Evolutionary conservation across 2,113 vertebrate genomes (phyloP).

Genomic region (Peromyscus polionotus): DNA sequence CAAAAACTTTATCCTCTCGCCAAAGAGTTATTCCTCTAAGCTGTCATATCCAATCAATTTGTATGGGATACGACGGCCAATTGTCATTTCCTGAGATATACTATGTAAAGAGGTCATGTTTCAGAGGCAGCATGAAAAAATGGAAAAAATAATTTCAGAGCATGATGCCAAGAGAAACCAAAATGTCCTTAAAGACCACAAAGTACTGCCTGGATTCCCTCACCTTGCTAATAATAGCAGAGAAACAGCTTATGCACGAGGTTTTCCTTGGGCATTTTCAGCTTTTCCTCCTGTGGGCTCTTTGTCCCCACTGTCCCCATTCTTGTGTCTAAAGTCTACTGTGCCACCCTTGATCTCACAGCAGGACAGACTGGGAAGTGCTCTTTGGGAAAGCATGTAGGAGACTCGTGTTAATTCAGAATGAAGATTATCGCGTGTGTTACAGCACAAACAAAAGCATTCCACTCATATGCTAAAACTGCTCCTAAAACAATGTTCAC

Average conservation of each 20-base stretch:
- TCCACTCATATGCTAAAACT: neutral
- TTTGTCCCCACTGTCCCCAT: neutral
- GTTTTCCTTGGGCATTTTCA: conserved; percentile 44
- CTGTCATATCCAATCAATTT: conserved; percentile 82
- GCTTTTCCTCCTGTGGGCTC: neutral
- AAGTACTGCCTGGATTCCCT: neutral
- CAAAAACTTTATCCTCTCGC: conserved; percentile 64
- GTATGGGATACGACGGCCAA: conserved; percentile 76
- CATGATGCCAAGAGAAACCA: conserved; percentile 39
- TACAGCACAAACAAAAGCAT: neutral
- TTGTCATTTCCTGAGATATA: conserved; percentile 83
- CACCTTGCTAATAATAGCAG: conserved; percentile 34
- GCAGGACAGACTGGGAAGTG: neutral
- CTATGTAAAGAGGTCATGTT: conserved; percentile 69
- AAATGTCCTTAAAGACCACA: conserved; percentile 24
- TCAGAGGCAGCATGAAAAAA: conserved; percentile 68
- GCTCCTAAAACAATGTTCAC: neutral
- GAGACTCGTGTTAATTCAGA: neutral
- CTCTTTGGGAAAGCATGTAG: neutral
- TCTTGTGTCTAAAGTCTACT: conserved; percentile 2
- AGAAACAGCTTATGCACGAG: neutral
- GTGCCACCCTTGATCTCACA: neutral
- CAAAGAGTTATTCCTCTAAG: conserved; percentile 72
- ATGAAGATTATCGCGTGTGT: neutral
- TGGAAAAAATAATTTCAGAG: conserved; percentile 49